Evolutionary conservation across 2,797 vertebrate genomes (phyloP).

Genomic region (Poecilia velifera): DNA sequence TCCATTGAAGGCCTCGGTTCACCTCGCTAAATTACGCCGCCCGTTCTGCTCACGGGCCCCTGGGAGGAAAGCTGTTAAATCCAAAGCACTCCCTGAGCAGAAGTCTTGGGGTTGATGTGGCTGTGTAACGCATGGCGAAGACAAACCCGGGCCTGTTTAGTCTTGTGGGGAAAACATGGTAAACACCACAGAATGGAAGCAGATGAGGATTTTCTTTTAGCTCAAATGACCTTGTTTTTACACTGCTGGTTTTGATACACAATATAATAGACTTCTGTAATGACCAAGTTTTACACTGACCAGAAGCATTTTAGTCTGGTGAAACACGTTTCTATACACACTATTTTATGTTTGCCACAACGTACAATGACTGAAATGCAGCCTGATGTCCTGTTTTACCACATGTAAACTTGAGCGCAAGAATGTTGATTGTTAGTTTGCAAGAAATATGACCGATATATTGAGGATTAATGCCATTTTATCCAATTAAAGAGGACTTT

Average conservation of each 20-base stretch:
- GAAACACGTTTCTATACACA: conserved; percentile 24
- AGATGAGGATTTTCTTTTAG: conserved; percentile 65
- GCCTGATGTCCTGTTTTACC: conserved; percentile 49
- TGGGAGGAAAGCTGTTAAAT: conserved; percentile 81
- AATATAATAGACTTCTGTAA: conserved; percentile 38
- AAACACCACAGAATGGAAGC: conserved; percentile 76
- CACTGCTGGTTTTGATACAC: conserved; percentile 37
- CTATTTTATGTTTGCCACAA: conserved; percentile 38
- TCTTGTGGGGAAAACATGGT: conserved; percentile 72
- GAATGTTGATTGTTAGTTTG: conserved; percentile 13
- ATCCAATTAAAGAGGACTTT: neutral
- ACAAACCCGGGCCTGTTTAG: conserved; percentile 82
- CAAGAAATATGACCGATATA: conserved; percentile 20
- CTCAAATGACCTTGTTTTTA: conserved; percentile 55
- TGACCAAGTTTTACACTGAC: conserved; percentile 34
- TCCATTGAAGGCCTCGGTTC: conserved; percentile 65
- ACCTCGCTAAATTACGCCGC: conserved; percentile 63
- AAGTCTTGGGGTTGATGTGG: conserved; percentile 71
- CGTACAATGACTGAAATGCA: conserved; percentile 35
- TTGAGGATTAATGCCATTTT: conserved; percentile 16
- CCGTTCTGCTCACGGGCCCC: conserved; percentile 61
- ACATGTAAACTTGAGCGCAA: conserved; percentile 33
- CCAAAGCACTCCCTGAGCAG: conserved; percentile 71
- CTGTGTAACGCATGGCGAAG: conserved; percentile 73
- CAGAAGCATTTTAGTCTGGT: conserved; percentile 29